phyloP scores from a whole-genome alignment of 2,888 invertebrate species.

The Apoderus coryli region DNA sequence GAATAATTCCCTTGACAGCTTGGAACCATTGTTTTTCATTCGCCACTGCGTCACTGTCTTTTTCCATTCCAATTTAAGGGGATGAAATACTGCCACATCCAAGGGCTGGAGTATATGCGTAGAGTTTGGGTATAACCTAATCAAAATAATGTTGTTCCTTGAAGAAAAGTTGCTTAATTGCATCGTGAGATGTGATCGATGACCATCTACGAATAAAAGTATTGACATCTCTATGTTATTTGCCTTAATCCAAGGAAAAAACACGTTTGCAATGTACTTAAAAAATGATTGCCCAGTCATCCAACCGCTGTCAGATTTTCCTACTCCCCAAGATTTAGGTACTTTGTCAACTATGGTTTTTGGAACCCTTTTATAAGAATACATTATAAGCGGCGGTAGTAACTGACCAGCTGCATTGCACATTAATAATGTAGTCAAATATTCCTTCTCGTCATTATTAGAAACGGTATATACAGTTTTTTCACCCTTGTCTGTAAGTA shows the following conservation, averaged over 20 bases:
- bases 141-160: constrained; percentile 3
- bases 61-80: constrained; percentile 1
- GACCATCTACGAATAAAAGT: too few species aligned
- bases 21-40: constrained; percentile 2
- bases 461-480: constrained; percentile 1
- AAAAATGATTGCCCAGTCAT: too few species aligned
- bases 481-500: neutral
- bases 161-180: constrained; percentile 5
- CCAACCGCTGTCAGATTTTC: constrained; percentile 2
- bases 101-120: constrained; percentile 6
- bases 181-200: too few species aligned
- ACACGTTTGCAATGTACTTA: too few species aligned
- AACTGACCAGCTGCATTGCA: constrained; percentile 4
- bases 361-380: constrained; percentile 1
- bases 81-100: constrained; percentile 4
- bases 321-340: constrained; percentile 2
- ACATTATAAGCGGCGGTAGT: constrained; percentile 1
- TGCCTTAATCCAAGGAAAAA: too few species aligned
- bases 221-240: too few species aligned
- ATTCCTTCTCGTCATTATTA: neutral
- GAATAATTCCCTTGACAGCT: constrained; percentile 6
- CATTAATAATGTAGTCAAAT: constrained; percentile 2
- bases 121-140: constrained; percentile 4
- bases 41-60: constrained; percentile 6
- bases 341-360: neutral